A percentile compares a stretch with the other conserved stretches of the same genome.
Evolutionary conservation across 2,797 vertebrate species (phyloP).

Genomic region (Acrocephalus scirpaceus): DNA sequence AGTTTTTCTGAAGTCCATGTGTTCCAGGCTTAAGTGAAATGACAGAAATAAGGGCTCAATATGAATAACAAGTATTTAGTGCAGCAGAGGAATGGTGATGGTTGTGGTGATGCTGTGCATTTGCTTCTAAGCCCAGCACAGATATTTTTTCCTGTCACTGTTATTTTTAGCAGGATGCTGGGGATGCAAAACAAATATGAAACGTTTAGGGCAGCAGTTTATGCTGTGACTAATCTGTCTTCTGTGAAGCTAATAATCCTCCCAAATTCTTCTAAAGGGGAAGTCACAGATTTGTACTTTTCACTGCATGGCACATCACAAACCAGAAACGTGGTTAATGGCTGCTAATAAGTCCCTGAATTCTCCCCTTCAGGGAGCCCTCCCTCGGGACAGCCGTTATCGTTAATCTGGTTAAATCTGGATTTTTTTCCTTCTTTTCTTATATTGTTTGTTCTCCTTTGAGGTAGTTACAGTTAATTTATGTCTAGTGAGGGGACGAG

Average conservation of each 20-base stretch:
- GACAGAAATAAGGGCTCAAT: not conserved
- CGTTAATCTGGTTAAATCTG: constrained; percentile 60
- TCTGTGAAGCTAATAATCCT: not conserved
- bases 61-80: not conserved
- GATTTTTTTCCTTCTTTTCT: constrained; percentile 34
- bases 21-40: not conserved
- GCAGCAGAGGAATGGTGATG: not conserved
- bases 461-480: constrained; percentile 39
- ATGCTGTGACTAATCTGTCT: not conserved
- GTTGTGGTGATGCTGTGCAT: not conserved
- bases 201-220: not conserved
- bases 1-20: not conserved
- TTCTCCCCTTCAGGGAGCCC: constrained; percentile 11
- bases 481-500: constrained; percentile 3
- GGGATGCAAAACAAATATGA: not conserved
- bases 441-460: constrained; percentile 27
- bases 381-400: constrained; percentile 15
- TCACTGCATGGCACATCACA: not conserved
- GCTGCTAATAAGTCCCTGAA: constrained; percentile 3
- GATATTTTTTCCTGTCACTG: not conserved
- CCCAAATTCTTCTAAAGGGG: not conserved
- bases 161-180: not conserved
- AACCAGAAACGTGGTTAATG: not conserved
- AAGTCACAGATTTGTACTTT: constrained; percentile 16
- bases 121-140: not conserved